These are phyloP conservation scores for Andrena praecox DNA, from an alignment of 2,888 invertebrate species.

Conservation along the genomic window DNA sequence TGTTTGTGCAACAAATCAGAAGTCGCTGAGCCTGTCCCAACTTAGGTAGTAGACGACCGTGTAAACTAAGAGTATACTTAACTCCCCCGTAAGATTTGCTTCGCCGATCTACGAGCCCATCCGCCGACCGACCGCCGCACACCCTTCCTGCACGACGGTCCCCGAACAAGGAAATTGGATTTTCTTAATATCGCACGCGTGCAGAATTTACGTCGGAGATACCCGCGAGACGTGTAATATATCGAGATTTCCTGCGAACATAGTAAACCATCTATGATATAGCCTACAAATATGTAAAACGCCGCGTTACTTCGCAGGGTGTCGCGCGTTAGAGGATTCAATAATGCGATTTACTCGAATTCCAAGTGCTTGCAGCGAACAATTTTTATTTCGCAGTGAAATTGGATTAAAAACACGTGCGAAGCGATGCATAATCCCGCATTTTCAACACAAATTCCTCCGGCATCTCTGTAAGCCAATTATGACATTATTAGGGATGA, in stretches of 20 bases:
- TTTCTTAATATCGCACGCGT: constrained; percentile 67
- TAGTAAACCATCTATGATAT: constrained; percentile 41
- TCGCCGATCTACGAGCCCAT: constrained; percentile 47
- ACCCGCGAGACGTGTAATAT: constrained; percentile 51
- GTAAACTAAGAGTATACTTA: constrained; percentile 61
- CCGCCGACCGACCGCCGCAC: constrained; percentile 24
- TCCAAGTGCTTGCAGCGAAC: no score
- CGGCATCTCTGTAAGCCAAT: no score
- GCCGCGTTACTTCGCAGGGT: constrained; percentile 1
- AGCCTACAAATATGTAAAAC: constrained; percentile 16
- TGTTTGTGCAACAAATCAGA: constrained; percentile 72
- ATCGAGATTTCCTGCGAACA: constrained; percentile 57
- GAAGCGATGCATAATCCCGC: no score
- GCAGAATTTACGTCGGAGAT: constrained; percentile 66
- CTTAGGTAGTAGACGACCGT: constrained; percentile 36
- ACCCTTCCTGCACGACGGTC: constrained; percentile 44
- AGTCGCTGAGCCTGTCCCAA: constrained; percentile 56
- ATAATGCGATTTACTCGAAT: constrained; percentile 1
- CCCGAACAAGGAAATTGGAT: constrained; percentile 67
- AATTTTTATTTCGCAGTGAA: no score
- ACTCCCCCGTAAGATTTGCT: constrained; percentile 53
- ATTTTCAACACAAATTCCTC: no score
- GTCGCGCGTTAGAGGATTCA: constrained; percentile 1
- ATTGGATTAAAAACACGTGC: no score
- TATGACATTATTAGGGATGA: no score